phyloP scores from a whole-genome alignment of 2,113 vertebrate genomes.

The Nibea coibor region DNA sequence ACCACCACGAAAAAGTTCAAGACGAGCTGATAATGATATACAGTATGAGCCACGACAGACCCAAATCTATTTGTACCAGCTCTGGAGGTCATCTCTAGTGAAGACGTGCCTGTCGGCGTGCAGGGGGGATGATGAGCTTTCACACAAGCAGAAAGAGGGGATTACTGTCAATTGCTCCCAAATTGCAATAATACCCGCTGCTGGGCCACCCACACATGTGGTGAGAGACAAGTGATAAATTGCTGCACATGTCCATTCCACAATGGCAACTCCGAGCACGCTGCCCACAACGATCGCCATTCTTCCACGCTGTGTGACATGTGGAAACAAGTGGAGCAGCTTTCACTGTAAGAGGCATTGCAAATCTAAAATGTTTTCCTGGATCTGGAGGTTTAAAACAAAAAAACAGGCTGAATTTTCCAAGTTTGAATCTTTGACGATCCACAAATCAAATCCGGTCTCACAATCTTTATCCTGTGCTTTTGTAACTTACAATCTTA shows the following conservation, averaged over 20 bases:
- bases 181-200: slow-evolving; percentile 80
- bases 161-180: slow-evolving; percentile 83
- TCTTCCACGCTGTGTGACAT: slow-evolving; percentile 28
- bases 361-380: slow-evolving; percentile 23
- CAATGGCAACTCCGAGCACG: slow-evolving; percentile 52
- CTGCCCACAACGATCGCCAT: slow-evolving; percentile 42
- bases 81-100: slow-evolving; percentile 53
- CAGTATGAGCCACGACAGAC: slow-evolving; percentile 37
- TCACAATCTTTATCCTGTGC: not conserved
- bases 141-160: slow-evolving; percentile 70
- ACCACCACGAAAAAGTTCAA: slow-evolving; percentile 37
- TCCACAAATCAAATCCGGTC: not conserved
- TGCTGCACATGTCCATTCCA: slow-evolving; percentile 77
- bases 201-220: slow-evolving; percentile 79
- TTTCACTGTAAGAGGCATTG: slow-evolving; percentile 14
- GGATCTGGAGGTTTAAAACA: not conserved
- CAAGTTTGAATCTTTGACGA: not conserved
- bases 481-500: not conserved
- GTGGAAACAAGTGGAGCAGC: slow-evolving; percentile 42
- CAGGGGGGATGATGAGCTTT: slow-evolving; percentile 66
- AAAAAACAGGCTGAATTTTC: not conserved
- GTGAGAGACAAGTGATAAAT: slow-evolving; percentile 79
- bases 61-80: slow-evolving; percentile 30
- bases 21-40: slow-evolving; percentile 61
- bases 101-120: slow-evolving; percentile 54